phyloP scores from a whole-genome alignment of 2,797 vertebrate species.

The Tenualosa ilisha region DNA sequence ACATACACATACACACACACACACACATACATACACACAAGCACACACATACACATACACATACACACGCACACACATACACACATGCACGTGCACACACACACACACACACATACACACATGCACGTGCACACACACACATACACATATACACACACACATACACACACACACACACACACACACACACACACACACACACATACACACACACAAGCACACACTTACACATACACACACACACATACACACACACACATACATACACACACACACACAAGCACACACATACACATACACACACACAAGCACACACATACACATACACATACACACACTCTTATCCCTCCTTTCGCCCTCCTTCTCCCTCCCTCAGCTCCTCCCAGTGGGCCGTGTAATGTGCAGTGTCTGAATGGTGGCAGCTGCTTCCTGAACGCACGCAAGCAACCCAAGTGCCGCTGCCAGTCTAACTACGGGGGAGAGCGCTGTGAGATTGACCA shows the following conservation, averaged over 20 bases:
- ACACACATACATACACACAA: too few relatives aligned
- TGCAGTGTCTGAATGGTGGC: constrained; percentile 87
- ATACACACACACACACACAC: too few relatives aligned
- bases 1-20: too few relatives aligned
- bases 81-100: constrained; percentile 8
- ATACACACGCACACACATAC: not conserved
- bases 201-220: not conserved
- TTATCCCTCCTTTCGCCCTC: rapidly evolving
- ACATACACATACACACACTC: too few relatives aligned
- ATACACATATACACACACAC: too few relatives aligned
- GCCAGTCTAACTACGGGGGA: constrained; percentile 89
- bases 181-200: not conserved
- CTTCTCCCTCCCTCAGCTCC: constrained; percentile 57
- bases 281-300: too few relatives aligned
- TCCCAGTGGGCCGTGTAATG: constrained; percentile 79
- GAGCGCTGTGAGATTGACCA: constrained; percentile 90
- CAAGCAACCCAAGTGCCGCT: constrained; percentile 92
- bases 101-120: not conserved
- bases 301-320: constrained; percentile 8
- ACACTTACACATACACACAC: not conserved
- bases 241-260: too few relatives aligned
- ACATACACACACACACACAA: too few relatives aligned
- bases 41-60: constrained; percentile 18
- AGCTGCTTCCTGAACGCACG: constrained; percentile 95
- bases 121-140: too few relatives aligned